Evolutionary conservation across 2,888 invertebrate species (phyloP).

Genomic region (Pollenia labialis): DNA sequence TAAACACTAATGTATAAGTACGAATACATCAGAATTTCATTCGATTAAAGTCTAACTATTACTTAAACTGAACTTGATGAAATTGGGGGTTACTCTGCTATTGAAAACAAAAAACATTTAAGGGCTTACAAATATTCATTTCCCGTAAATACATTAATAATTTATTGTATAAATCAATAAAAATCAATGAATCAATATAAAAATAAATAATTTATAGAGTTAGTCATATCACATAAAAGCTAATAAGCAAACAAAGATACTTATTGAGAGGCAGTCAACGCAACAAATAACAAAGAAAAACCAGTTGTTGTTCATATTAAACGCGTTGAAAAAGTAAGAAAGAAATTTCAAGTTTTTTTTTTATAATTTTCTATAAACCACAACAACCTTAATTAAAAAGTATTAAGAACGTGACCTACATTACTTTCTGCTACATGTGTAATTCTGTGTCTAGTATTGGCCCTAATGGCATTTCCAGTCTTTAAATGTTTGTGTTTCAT

Average conservation of each 20-base stretch:
- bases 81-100: too few relatives aligned
- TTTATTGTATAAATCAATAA: background rate
- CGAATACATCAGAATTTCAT: too few relatives aligned
- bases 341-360: constrained; percentile 43
- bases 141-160: background rate
- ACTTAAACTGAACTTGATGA: too few relatives aligned
- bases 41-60: too few relatives aligned
- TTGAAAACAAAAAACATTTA: too few relatives aligned
- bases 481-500: constrained; percentile 6
- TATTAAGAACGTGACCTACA: constrained; percentile 66
- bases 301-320: constrained; percentile 31
- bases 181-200: background rate
- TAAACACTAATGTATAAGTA: too few relatives aligned
- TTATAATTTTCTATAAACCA: constrained; percentile 5
- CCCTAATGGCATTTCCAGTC: constrained; percentile 20
- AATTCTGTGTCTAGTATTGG: background rate
- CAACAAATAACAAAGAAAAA: constrained; percentile 46
- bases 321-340: constrained; percentile 25
- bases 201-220: constrained; percentile 49
- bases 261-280: background rate
- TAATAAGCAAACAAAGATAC: background rate
- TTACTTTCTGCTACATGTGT: constrained; percentile 28
- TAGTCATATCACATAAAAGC: constrained; percentile 46
- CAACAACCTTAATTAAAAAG: constrained; percentile 42
- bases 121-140: background rate